phyloP scores from a whole-genome alignment of 2,113 vertebrate genomes.

The Acrocephalus arundinaceus region DNA sequence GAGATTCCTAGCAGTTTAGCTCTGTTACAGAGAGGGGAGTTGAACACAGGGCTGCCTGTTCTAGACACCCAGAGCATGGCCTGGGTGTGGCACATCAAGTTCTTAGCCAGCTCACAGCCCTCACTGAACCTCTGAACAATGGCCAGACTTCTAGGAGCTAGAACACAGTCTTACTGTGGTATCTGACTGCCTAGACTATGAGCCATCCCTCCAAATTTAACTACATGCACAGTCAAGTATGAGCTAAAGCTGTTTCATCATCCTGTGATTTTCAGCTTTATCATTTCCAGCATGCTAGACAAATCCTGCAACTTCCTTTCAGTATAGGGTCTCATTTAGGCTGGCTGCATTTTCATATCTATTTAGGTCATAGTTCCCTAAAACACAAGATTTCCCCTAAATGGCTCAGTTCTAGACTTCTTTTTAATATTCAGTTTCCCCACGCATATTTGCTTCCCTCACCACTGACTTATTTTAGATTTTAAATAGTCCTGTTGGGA shows the following conservation, averaged over 20 bases:
- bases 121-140: slow-evolving; percentile 40
- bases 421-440: background rate
- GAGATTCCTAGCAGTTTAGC: background rate
- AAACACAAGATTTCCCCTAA: slow-evolving; percentile 26
- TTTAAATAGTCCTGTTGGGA: background rate
- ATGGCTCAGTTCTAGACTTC: background rate
- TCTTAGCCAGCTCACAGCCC: slow-evolving; percentile 25
- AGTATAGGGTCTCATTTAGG: background rate
- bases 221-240: slow-evolving; percentile 24
- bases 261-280: slow-evolving; percentile 15
- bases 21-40: background rate
- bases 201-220: slow-evolving; percentile 62
- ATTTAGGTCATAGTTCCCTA: background rate
- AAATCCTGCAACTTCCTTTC: slow-evolving; percentile 42
- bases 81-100: slow-evolving; percentile 25
- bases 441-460: slow-evolving; percentile 1
- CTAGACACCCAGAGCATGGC: background rate
- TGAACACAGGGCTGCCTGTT: background rate
- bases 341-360: background rate
- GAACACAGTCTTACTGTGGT: slow-evolving; percentile 40
- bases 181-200: slow-evolving; percentile 62
- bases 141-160: slow-evolving; percentile 57
- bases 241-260: slow-evolving; percentile 45
- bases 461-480: background rate
- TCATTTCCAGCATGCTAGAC: background rate